A percentile compares a stretch with the other conserved stretches of the same genome.
phyloP scores from a whole-genome alignment of 2,113 vertebrate species.

The Bucco capensis region DNA sequence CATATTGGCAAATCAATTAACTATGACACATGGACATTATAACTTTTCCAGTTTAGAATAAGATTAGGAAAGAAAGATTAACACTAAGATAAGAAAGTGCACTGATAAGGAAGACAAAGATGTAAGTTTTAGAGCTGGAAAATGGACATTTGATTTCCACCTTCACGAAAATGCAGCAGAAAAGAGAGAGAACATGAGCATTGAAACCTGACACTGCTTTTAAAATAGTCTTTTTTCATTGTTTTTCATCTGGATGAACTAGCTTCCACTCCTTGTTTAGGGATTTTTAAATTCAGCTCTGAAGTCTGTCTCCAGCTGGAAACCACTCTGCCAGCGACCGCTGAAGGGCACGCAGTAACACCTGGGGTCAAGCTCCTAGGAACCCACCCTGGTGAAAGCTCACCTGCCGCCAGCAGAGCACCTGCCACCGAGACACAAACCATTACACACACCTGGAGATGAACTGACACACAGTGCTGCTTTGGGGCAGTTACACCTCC shows the following conservation, averaged over 20 bases:
- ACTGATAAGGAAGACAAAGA: background rate
- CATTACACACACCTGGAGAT: rapidly evolving
- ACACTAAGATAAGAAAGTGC: background rate
- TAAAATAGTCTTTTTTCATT: background rate
- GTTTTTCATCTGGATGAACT: background rate
- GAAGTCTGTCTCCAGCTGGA: background rate
- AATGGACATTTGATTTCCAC: background rate
- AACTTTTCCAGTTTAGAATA: background rate
- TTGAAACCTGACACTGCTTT: background rate
- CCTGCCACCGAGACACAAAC: background rate
- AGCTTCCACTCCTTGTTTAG: background rate
- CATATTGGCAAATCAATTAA: rapidly evolving
- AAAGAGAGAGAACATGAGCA: rapidly evolving
- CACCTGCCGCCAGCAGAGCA: background rate
- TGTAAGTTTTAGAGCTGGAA: background rate
- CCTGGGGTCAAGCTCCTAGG: rapidly evolving
- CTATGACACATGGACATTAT: rapidly evolving
- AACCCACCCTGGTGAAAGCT: background rate
- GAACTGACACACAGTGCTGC: background rate
- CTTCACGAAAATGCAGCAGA: rapidly evolving
- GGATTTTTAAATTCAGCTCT: background rate
- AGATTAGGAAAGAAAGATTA: background rate
- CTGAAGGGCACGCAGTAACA: rapidly evolving
- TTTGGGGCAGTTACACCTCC: background rate
- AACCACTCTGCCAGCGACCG: rapidly evolving